A percentile compares a stretch with the other conserved stretches of the same genome.
Evolutionary conservation across 2,888 invertebrate genomes (phyloP).

Genomic region (Mimas tiliae): DNA sequence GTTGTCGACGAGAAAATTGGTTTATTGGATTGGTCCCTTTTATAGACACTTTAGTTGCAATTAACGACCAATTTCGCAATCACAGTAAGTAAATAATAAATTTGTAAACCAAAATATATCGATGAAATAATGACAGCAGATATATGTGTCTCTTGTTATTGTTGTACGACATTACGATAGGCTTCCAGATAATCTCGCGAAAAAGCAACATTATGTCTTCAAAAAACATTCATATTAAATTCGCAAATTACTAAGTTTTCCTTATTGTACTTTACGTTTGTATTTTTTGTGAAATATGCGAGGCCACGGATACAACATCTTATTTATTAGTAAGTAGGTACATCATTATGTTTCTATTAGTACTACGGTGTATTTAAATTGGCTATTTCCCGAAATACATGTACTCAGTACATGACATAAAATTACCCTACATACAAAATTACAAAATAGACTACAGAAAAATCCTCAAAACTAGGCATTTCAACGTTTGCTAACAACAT

Average conservation of each 20-base stretch:
- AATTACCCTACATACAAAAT: no score
- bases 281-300: conserved; percentile 49
- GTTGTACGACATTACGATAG: conserved; percentile 16
- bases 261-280: conserved; percentile 38
- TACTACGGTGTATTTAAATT: no score
- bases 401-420: no score
- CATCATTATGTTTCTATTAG: no score
- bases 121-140: conserved; percentile 19
- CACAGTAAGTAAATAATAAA: background rate
- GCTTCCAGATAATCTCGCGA: conserved; percentile 28
- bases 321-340: background rate
- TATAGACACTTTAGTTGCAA: background rate
- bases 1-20: conserved; percentile 21
- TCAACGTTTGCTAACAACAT: no score
- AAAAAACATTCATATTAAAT: conserved; percentile 38
- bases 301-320: conserved; percentile 44
- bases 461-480: no score
- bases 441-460: no score
- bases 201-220: conserved; percentile 28
- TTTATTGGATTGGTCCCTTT: conserved; percentile 6
- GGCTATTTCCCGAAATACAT: no score
- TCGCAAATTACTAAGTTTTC: conserved; percentile 52
- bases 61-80: background rate
- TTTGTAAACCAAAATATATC: no score
- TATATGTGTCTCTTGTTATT: conserved; percentile 10